phyloP scores from a whole-genome alignment of 2,888 invertebrate genomes.

The Ypsolopha sequella region DNA sequence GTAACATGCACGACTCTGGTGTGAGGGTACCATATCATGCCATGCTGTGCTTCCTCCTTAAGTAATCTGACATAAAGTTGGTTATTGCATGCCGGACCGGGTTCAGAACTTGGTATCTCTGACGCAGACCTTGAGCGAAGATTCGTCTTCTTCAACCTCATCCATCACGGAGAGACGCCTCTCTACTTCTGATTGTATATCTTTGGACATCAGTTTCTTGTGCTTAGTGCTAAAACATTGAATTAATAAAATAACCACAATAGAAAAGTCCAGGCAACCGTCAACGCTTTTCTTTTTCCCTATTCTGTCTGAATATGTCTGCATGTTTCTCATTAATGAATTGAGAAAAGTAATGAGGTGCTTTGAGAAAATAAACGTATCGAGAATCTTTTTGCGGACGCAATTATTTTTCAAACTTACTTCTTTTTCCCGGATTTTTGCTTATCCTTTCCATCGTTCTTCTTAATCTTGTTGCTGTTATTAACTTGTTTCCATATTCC shows the following conservation, averaged over 20 bases:
- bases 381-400: no score
- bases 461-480: constrained; percentile 70
- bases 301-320: no score
- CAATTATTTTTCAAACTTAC: constrained; percentile 25
- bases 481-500: constrained; percentile 96
- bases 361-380: no score
- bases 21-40: constrained; percentile 21
- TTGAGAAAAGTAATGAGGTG: no score
- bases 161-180: constrained; percentile 86
- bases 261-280: no score
- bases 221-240: constrained; percentile 64
- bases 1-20: background rate
- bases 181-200: constrained; percentile 72
- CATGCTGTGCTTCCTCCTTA: constrained; percentile 24
- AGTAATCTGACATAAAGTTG: constrained; percentile 17
- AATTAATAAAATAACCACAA: no score
- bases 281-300: no score
- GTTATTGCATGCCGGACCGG: constrained; percentile 5
- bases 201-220: constrained; percentile 79
- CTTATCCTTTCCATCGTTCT: constrained; percentile 45
- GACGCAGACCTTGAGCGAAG: constrained; percentile 61
- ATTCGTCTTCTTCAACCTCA: constrained; percentile 87
- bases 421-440: constrained; percentile 53
- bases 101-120: constrained; percentile 61
- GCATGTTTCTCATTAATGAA: no score